phyloP scores from a whole-genome alignment of 2,888 invertebrate genomes.

The Zaprionus lineosus region DNA sequence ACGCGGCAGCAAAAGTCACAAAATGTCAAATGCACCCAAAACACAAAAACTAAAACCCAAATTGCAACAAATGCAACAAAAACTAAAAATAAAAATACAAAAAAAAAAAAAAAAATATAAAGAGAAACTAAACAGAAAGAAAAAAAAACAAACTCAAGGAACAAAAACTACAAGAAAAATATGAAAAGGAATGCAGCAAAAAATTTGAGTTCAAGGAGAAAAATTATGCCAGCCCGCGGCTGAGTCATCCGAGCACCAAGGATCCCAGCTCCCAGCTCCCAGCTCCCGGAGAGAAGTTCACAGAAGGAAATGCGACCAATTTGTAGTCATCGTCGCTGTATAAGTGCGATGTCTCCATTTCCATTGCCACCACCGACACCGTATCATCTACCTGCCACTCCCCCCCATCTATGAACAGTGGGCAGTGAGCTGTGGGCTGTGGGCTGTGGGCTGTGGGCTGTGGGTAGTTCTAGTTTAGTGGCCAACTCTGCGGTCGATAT shows the following conservation, averaged over 20 bases:
- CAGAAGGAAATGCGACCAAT: constrained; percentile 64
- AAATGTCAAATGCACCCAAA: constrained; percentile 71
- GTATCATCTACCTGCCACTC: neutral
- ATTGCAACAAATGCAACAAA: constrained; percentile 50
- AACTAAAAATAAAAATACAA: constrained; percentile 16
- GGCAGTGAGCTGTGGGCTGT: no score
- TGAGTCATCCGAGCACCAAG: constrained; percentile 30
- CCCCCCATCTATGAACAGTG: neutral
- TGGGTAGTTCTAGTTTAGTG: constrained; percentile 9
- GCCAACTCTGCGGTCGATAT: constrained; percentile 48
- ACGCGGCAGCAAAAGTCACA: constrained; percentile 69
- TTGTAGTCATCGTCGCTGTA: constrained; percentile 59
- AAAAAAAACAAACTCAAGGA: constrained; percentile 18
- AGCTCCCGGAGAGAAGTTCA: constrained; percentile 32
- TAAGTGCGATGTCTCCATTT: no score
- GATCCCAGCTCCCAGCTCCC: neutral
- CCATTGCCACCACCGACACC: constrained; percentile 1
- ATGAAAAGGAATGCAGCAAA: constrained; percentile 20
- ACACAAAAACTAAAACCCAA: constrained; percentile 47
- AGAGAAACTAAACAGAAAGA: neutral
- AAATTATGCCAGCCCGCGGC: constrained; percentile 43
- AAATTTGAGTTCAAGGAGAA: constrained; percentile 31
- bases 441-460: no score
- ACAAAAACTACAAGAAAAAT: neutral
- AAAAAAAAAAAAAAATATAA: neutral